Evolutionary conservation across 2,113 vertebrate species (phyloP).

Genomic region (Sciurus niger): DNA sequence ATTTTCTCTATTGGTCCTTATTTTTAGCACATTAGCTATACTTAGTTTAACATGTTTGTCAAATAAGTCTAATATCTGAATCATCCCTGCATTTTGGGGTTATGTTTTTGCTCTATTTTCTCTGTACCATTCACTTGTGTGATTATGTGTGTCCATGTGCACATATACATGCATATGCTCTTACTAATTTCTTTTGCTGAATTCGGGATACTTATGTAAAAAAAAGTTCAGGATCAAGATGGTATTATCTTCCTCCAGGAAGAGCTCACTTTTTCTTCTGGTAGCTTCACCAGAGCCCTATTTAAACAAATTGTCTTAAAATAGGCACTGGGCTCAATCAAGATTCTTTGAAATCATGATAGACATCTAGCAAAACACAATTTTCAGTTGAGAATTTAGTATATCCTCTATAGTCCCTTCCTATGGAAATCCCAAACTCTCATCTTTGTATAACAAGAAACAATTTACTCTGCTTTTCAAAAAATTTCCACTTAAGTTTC

Average conservation of each 20-base stretch:
- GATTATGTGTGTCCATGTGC: background rate
- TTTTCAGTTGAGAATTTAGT: background rate
- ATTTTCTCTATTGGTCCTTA: background rate
- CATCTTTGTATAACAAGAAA: background rate
- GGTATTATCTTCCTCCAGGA: constrained; percentile 15
- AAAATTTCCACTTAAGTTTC: background rate
- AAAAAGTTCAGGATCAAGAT: background rate
- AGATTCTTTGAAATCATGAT: background rate
- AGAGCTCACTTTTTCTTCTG: background rate
- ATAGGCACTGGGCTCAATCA: background rate
- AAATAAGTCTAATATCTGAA: background rate
- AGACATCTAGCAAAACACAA: background rate
- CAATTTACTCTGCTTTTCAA: background rate
- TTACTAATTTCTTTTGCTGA: background rate
- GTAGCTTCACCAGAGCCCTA: background rate
- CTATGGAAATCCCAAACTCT: background rate
- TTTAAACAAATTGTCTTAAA: background rate
- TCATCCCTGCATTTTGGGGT: background rate
- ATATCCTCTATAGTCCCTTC: background rate
- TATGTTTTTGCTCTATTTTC: background rate
- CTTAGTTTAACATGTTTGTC: background rate
- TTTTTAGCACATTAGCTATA: background rate
- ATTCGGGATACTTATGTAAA: constrained; percentile 5
- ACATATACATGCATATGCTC: background rate
- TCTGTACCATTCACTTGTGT: background rate